phyloP scores from a whole-genome alignment of 1,140 invertebrate genomes.

The Micrasema longulum region DNA sequence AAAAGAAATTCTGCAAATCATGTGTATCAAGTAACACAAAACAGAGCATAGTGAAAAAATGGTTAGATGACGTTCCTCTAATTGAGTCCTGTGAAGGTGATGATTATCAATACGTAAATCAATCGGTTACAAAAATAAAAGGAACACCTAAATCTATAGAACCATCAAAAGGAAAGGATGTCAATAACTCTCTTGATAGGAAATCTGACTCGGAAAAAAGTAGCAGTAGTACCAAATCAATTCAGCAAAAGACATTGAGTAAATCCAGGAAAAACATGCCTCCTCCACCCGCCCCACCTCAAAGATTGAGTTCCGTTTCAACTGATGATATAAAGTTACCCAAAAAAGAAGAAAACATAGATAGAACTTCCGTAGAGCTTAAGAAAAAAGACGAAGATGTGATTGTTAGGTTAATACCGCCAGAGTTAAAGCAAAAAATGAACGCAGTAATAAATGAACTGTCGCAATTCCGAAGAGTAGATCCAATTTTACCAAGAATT shows the following conservation, averaged over 20 bases:
- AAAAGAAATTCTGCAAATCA: constrained; percentile 67
- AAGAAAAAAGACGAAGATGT: constrained; percentile 54
- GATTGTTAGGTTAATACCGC: constrained; percentile 58
- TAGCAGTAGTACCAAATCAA: not conserved
- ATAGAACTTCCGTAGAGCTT: constrained; percentile 16
- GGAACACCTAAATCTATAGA: constrained; percentile 63
- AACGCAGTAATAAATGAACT: constrained; percentile 70
- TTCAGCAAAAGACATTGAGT: not conserved
- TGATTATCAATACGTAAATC: constrained; percentile 44
- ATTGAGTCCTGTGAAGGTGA: constrained; percentile 53
- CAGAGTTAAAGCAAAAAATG: constrained; percentile 70
- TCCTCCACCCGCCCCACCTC: constrained; percentile 63
- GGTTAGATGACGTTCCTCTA: constrained; percentile 80
- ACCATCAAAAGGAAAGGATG: constrained; percentile 50
- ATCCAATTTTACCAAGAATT: constrained; percentile 57
- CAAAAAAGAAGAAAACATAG: not conserved
- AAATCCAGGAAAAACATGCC: constrained; percentile 59
- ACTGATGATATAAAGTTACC: not conserved
- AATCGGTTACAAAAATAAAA: constrained; percentile 64
- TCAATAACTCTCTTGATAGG: not conserved
- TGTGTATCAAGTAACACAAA: constrained; percentile 69
- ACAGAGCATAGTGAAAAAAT: constrained; percentile 70
- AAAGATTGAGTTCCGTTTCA: constrained; percentile 8
- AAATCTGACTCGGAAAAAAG: constrained; percentile 7
- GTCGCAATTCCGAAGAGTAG: constrained; percentile 61